Conservation (phyloP, 2,888 invertebrate species). For the Apamea epomidion region DNA sequence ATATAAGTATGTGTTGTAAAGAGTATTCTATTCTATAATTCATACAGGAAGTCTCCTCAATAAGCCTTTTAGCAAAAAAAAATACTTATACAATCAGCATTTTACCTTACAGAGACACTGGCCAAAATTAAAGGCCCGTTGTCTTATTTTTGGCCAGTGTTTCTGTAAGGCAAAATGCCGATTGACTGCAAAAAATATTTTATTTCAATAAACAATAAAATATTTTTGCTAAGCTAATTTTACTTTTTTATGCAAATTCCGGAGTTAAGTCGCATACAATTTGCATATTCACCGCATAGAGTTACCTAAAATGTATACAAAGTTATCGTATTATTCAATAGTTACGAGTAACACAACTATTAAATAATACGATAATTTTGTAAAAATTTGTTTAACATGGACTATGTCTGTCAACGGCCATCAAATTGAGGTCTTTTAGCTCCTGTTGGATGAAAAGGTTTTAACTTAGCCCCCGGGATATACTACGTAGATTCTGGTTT, state of each 20-base stretch:
- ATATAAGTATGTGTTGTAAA: too few species aligned
- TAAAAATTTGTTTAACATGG: too few species aligned
- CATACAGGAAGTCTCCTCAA: not conserved
- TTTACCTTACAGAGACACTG: too few species aligned
- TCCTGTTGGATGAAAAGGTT: not conserved
- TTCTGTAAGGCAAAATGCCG: not conserved
- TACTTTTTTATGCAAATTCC: constrained; percentile 29
- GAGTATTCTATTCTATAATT: too few species aligned
- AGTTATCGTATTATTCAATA: constrained; percentile 20
- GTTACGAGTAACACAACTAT: too few species aligned
- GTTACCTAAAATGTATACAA: constrained; percentile 6
- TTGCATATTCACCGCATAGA: constrained; percentile 21
- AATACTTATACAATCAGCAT: too few species aligned
- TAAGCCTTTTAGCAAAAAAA: too few species aligned
- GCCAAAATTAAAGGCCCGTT: too few species aligned
- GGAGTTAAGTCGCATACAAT: constrained; percentile 24
- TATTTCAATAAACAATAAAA: constrained; percentile 15
- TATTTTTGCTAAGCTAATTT: constrained; percentile 38
- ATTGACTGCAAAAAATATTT: not conserved
- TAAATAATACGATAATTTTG: too few species aligned
- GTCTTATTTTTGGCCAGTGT: not conserved
- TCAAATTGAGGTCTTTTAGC: not conserved
- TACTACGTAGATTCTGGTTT: not conserved
- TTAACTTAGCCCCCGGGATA: too few species aligned
- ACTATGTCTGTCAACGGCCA: not conserved